These are phyloP conservation scores for Xenentodon cancila DNA, from an alignment of 2,797 vertebrate species.

Conservation along the genomic window DNA sequence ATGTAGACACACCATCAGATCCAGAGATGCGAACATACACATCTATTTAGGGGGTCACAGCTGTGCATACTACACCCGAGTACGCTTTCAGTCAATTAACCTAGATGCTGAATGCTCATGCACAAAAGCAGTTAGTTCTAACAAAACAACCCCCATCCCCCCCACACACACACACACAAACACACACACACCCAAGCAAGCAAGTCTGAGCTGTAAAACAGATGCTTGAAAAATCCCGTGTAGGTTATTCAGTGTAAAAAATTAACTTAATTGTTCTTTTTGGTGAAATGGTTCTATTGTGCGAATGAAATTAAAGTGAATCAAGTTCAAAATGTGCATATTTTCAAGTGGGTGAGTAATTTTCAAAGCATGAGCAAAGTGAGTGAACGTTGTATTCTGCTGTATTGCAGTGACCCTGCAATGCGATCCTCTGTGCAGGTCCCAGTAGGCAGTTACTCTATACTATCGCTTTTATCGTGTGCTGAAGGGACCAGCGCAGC, in stretches of 20 bases:
- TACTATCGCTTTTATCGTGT: slow-evolving; percentile 58
- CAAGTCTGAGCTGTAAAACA: slow-evolving; percentile 36
- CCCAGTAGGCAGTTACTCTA: slow-evolving; percentile 70
- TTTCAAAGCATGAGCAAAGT: slow-evolving; percentile 30
- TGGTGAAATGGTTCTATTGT: not conserved
- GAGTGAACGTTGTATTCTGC: slow-evolving; percentile 60
- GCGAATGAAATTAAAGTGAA: not conserved
- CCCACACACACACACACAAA: slow-evolving; percentile 40
- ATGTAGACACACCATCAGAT: slow-evolving; percentile 34
- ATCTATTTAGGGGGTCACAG: slow-evolving; percentile 58
- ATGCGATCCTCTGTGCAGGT: slow-evolving; percentile 70
- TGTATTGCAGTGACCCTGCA: slow-evolving; percentile 77
- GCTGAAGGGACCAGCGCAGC: slow-evolving; percentile 71
- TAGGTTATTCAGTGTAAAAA: slow-evolving; percentile 14
- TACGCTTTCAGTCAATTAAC: slow-evolving; percentile 66
- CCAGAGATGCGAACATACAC: not conserved
- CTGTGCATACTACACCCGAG: slow-evolving; percentile 61
- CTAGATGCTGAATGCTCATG: slow-evolving; percentile 54
- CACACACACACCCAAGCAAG: slow-evolving; percentile 42
- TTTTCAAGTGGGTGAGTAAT: slow-evolving; percentile 7
- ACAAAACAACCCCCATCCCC: slow-evolving; percentile 28
- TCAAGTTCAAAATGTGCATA: slow-evolving; percentile 1
- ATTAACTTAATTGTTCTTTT: not conserved
- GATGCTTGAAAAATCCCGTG: slow-evolving; percentile 33
- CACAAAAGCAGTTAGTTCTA: slow-evolving; percentile 51